phyloP scores from a whole-genome alignment of 2,888 invertebrate species.

The Microdon myrmicae region DNA sequence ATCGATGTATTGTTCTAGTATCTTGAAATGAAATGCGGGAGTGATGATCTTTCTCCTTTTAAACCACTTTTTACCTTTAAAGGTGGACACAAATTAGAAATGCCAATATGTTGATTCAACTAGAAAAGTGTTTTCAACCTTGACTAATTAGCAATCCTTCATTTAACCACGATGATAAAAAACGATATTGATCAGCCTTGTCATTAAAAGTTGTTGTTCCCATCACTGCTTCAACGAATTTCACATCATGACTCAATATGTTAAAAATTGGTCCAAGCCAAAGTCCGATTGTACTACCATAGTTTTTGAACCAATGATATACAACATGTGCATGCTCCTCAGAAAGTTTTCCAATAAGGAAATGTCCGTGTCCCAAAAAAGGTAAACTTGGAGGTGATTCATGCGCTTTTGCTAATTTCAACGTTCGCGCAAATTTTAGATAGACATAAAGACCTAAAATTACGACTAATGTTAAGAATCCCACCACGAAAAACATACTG shows the following conservation, averaged over 20 bases:
- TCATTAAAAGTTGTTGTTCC: slow-evolving; percentile 65
- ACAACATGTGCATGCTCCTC: slow-evolving; percentile 60
- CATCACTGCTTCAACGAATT: slow-evolving; percentile 60
- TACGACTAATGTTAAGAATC: no score
- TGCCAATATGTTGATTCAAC: slow-evolving; percentile 53
- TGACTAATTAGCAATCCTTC: slow-evolving; percentile 56
- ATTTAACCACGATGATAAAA: slow-evolving; percentile 54
- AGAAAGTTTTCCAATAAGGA: slow-evolving; percentile 67
- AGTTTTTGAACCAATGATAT: slow-evolving; percentile 60
- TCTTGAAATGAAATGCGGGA: slow-evolving; percentile 81
- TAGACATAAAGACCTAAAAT: no score
- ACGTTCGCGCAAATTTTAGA: slow-evolving; percentile 57
- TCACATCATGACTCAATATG: slow-evolving; percentile 58
- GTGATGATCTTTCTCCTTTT: slow-evolving; percentile 75
- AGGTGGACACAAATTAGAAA: background rate
- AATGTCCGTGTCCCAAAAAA: slow-evolving; percentile 68
- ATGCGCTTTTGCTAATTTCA: slow-evolving; percentile 58
- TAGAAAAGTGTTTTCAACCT: slow-evolving; percentile 57
- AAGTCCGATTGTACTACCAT: slow-evolving; percentile 57
- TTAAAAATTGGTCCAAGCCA: slow-evolving; percentile 64
- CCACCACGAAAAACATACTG: no score
- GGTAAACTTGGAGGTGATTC: slow-evolving; percentile 67
- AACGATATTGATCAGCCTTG: slow-evolving; percentile 69
- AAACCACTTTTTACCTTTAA: slow-evolving; percentile 70
- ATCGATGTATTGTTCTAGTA: slow-evolving; percentile 75